A percentile compares a stretch with the other conserved stretches of the same genome.
Conservation (phyloP, 2,888 invertebrate species). For the Anagyrus pseudococci region DNA sequence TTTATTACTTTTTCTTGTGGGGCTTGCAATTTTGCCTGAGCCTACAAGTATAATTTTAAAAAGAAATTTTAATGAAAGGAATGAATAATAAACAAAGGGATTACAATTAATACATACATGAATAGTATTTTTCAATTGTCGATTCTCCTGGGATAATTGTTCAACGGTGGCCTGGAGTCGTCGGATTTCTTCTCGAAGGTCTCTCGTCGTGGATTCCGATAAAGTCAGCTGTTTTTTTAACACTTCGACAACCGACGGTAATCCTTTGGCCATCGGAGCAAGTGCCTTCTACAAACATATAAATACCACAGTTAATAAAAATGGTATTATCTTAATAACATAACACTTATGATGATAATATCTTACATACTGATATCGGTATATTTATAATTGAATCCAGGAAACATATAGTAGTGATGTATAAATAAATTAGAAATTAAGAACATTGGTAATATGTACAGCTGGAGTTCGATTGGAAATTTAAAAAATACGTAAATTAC, state of each 20-base stretch:
- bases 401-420: conserved; percentile 10
- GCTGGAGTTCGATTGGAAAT: too few species aligned
- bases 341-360: conserved; percentile 10
- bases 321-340: background rate
- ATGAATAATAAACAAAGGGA: conserved; percentile 4
- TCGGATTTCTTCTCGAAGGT: conserved; percentile 70
- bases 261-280: conserved; percentile 54
- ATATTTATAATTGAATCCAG: conserved; percentile 8
- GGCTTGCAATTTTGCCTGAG: conserved; percentile 40
- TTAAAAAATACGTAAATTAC: too few species aligned
- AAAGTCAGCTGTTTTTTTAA: conserved; percentile 68
- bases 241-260: conserved; percentile 59
- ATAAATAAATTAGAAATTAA: too few species aligned
- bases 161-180: conserved; percentile 75
- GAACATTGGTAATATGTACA: too few species aligned
- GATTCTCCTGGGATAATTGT: conserved; percentile 80
- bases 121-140: conserved; percentile 70
- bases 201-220: conserved; percentile 71
- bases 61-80: background rate
- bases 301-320: background rate
- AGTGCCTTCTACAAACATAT: conserved; percentile 55
- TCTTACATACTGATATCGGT: conserved; percentile 15
- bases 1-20: conserved; percentile 46
- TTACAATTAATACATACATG: conserved; percentile 47
- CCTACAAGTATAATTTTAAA: conserved; percentile 26